Base-by-base conservation (phyloP, 2,113 vertebrate genomes). In the Chinchilla lanigera region DNA sequence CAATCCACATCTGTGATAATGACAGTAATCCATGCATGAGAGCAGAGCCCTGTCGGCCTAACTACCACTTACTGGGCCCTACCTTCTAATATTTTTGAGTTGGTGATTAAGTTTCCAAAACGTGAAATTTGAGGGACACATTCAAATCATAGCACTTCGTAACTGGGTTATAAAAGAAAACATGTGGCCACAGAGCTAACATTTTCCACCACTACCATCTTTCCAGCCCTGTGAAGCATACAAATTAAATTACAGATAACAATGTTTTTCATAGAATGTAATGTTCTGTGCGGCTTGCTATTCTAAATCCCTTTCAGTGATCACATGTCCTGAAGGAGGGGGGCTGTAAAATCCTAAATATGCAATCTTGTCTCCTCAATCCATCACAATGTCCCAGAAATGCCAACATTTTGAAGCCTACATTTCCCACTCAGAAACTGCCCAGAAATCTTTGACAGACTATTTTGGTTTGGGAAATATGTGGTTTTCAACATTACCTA, bases 331-430 rank as follows among this genome's bases (percentile, higher is more conserved):
- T 90, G 71, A 60, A 38, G 44, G 65, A 82, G 35, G 54, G 44
- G 41, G 89, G 86, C 13, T 82, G 41, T 71, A 69, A 71, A 44
- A 92, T 90, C 50, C 87, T 94, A 44, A 52, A 38, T 56, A 50
- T 16, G 52, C 1, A 4, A 28, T 92, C 82, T 82, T 52, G 13
- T 87, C 81, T 84, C 44, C 13, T 77, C 75, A 60, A 0, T 93
- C 90, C 38, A 35, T 94, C 94, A 90, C 9, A 8, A 26, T 86
- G 88, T 84, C 77, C 93, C 89, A 90, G 93, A 96, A 96, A 95
- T 86, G 86, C 83, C 93, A 95, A 7, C 26, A 5, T 86, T 83
- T 67, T 47, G 47, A 87, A 89, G 81, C n/a, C 16, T 7, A 41
- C 24, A 33, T 80, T 52, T 95, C 78, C 84, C 33, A 86, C 63